Evolutionary conservation across 2,797 vertebrate genomes (phyloP).

Genomic region (Monodelphis domestica): DNA sequence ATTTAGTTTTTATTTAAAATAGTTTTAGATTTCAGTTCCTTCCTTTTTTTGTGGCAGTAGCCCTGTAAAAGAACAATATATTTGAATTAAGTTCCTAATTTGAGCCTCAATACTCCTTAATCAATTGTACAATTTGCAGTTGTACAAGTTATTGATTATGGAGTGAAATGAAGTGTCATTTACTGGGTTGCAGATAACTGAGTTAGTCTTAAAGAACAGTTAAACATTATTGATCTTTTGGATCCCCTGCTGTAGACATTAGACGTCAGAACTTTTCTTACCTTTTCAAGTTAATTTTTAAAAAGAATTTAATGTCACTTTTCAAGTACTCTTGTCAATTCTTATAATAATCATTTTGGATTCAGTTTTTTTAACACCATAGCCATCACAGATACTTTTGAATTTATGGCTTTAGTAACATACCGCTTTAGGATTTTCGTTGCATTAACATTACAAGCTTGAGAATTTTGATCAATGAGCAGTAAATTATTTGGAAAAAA

Average conservation of each 20-base stretch:
- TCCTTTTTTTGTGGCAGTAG: neutral
- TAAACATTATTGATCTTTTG: neutral
- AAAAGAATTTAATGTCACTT: conserved; percentile 17
- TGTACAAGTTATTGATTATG: neutral
- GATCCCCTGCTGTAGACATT: conserved; percentile 36
- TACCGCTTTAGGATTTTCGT: conserved; percentile 47
- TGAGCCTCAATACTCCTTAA: neutral
- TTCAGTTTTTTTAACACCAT: conserved; percentile 35
- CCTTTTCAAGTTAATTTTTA: conserved; percentile 13
- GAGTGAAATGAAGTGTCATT: neutral
- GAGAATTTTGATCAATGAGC: neutral
- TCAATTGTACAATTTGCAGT: neutral
- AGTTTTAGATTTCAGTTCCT: neutral
- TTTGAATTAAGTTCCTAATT: neutral
- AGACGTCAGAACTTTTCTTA: neutral
- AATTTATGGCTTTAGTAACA: neutral
- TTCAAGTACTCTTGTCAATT: conserved; percentile 27
- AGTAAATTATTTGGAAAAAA: conserved; percentile 61
- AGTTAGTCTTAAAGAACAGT: neutral
- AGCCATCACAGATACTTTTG: conserved; percentile 37
- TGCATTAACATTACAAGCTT: conserved; percentile 38
- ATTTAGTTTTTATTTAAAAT: neutral
- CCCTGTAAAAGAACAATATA: neutral
- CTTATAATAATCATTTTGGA: conserved; percentile 51
- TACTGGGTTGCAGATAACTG: conserved; percentile 12